Evolutionary conservation across 2,888 invertebrate species (phyloP).

Genomic region (Danaus chrysippus): DNA sequence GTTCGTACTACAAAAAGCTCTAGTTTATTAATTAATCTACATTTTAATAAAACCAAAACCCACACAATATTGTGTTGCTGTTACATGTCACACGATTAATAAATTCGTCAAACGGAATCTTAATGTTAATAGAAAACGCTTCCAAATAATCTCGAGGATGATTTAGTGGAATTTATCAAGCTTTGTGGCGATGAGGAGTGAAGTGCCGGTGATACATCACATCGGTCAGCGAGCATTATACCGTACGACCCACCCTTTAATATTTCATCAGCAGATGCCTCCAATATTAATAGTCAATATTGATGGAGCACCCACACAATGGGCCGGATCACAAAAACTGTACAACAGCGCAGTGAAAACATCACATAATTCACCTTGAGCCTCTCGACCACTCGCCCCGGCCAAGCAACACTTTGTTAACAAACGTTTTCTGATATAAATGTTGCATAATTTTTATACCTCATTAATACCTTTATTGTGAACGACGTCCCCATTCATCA

Average conservation of each 20-base stretch:
- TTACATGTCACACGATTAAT: too few species aligned
- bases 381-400: conserved; percentile 21
- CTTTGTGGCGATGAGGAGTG: conserved; percentile 13
- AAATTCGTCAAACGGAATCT: too few species aligned
- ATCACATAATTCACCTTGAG: conserved; percentile 38
- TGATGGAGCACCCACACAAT: conserved; percentile 34
- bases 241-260: conserved; percentile 56
- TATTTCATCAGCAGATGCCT: conserved; percentile 65
- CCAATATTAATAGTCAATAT: conserved; percentile 47
- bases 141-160: too few species aligned
- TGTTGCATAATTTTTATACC: conserved; percentile 18
- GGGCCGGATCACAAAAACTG: conserved; percentile 42
- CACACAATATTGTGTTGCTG: too few species aligned
- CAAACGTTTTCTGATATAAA: conserved; percentile 12
- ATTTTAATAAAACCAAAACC: too few species aligned
- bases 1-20: background rate
- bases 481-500: conserved; percentile 16
- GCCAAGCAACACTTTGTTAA: background rate
- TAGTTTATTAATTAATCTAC: background rate
- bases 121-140: too few species aligned
- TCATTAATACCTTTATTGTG: conserved; percentile 18
- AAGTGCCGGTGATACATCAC: conserved; percentile 56
- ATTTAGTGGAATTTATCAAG: too few species aligned
- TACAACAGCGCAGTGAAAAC: conserved; percentile 45
- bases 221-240: conserved; percentile 44